Evolutionary conservation across 2,888 invertebrate genomes (phyloP).

Genomic region (Scaptomyza reducta): DNA sequence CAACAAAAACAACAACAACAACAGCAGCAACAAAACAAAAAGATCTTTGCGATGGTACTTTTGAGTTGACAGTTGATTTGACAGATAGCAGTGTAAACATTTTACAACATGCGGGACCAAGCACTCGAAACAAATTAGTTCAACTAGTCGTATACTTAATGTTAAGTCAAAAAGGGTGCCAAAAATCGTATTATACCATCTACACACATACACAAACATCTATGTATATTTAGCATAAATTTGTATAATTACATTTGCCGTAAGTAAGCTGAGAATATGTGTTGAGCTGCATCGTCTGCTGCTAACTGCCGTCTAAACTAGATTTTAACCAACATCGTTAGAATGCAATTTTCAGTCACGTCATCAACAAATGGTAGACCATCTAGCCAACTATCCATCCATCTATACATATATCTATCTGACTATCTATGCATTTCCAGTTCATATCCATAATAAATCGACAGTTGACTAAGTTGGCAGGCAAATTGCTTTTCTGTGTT

Average conservation of each 20-base stretch:
- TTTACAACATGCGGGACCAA: constrained; percentile 66
- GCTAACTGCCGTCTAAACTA: constrained; percentile 72
- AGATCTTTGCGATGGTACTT: constrained; percentile 61
- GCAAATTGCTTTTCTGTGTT: constrained; percentile 31
- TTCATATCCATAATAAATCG: constrained; percentile 35
- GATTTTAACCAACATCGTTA: constrained; percentile 66
- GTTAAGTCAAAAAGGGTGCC: constrained; percentile 50
- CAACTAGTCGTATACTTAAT: constrained; percentile 81
- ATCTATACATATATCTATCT: constrained; percentile 15
- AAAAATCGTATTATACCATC: constrained; percentile 46
- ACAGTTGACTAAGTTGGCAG: constrained; percentile 33
- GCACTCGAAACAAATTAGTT: constrained; percentile 79
- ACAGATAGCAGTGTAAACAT: constrained; percentile 80
- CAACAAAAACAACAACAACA: constrained; percentile 55
- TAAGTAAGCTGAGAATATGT: constrained; percentile 23
- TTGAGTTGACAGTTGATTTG: constrained; percentile 81
- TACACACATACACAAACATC: not conserved
- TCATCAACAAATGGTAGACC: constrained; percentile 32
- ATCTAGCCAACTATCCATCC: constrained; percentile 1
- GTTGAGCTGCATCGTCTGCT: constrained; percentile 42
- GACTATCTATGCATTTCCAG: constrained; percentile 3
- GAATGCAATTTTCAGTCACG: constrained; percentile 71
- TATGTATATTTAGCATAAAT: constrained; percentile 44
- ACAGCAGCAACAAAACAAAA: constrained; percentile 23
- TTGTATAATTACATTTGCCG: constrained; percentile 23